Percentiles rank a stretch among this genome's conserved stretches.
Conservation (phyloP, 2,113 vertebrate species). For the Aplodontia rufa region DNA sequence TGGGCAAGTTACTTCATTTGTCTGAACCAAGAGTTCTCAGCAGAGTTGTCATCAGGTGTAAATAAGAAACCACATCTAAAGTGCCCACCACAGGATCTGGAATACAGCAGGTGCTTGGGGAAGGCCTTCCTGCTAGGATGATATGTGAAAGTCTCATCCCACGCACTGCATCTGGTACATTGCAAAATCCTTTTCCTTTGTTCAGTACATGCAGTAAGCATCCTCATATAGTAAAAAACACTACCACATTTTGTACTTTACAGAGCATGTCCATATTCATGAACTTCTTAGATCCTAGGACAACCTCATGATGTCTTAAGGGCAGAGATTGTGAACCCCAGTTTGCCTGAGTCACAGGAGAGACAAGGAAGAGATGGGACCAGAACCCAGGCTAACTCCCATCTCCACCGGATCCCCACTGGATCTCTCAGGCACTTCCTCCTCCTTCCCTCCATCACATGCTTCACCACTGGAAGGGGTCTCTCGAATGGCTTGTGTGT, state of each 20-base stretch:
- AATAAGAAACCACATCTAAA: neutral
- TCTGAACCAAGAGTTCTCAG: neutral
- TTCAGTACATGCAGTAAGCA: neutral
- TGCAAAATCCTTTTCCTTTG: neutral
- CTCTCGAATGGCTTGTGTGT: neutral
- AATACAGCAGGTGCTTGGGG: neutral
- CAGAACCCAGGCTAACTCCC: neutral
- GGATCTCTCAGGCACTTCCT: neutral
- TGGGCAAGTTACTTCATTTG: neutral
- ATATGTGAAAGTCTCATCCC: neutral
- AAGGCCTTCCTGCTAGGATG: neutral
- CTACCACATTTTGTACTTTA: neutral
- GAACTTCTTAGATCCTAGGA: neutral
- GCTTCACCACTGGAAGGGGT: neutral
- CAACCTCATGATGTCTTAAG: neutral
- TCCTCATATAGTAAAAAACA: neutral
- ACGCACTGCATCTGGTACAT: too few relatives aligned
- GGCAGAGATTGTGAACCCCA: neutral
- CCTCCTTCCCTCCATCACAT: neutral
- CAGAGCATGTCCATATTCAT: neutral
- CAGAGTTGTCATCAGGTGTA: neutral
- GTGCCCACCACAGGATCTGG: neutral
- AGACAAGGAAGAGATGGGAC: neutral
- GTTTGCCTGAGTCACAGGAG: neutral
- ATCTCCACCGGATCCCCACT: too few relatives aligned